Conservation (phyloP, 2,113 vertebrate species). For the Apodemus sylvaticus region DNA sequence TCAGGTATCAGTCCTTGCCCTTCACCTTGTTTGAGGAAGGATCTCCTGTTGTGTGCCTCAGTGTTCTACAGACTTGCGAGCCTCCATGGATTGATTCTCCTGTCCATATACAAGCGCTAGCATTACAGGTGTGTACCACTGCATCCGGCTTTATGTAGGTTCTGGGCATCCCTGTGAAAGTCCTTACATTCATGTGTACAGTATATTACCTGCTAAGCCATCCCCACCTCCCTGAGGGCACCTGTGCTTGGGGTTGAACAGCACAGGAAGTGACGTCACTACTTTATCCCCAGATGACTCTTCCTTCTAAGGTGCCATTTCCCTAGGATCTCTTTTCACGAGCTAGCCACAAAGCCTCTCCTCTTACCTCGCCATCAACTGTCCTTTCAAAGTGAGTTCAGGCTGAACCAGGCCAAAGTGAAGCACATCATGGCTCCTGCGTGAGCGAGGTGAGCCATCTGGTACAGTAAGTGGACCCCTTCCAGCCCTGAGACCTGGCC, state of each 20-base stretch:
- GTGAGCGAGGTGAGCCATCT: too few species aligned
- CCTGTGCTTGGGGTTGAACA: background rate
- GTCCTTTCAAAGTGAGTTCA: background rate
- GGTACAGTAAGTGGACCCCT: background rate
- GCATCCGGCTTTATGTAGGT: background rate
- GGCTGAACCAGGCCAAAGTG: background rate
- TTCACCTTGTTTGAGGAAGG: background rate
- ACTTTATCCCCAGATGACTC: background rate
- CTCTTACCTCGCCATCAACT: background rate
- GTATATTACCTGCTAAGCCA: background rate
- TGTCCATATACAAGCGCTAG: background rate
- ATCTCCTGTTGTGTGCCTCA: background rate
- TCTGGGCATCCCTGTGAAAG: background rate
- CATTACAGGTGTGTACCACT: background rate
- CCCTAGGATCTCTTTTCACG: background rate
- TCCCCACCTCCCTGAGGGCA: background rate
- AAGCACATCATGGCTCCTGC: background rate
- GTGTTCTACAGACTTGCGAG: background rate
- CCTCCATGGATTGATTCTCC: background rate
- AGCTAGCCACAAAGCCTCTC: background rate
- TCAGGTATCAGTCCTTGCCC: background rate
- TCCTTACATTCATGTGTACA: background rate
- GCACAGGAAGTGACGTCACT: background rate
- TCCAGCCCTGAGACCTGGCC: background rate
- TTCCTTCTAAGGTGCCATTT: background rate